phyloP scores from a whole-genome alignment of 2,797 vertebrate genomes.

The Typhlichthys subterraneus region DNA sequence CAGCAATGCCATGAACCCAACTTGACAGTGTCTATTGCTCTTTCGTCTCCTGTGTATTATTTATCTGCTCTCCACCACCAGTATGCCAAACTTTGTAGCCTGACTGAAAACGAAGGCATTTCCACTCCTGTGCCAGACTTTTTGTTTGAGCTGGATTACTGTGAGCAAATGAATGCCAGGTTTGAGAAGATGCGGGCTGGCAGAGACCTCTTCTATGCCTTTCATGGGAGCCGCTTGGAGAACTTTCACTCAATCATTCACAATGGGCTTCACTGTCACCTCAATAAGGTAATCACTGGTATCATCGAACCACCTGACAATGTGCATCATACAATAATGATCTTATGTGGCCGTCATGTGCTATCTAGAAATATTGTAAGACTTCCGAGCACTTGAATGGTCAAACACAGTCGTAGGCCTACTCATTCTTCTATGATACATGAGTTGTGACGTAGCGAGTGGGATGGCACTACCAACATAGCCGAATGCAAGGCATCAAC shows the following conservation, averaged over 20 bases:
- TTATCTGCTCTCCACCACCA: conserved; percentile 52
- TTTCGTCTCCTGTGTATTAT: background rate
- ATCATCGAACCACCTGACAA: background rate
- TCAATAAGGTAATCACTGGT: conserved; percentile 70
- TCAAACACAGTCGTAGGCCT: too few relatives aligned
- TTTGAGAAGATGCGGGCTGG: conserved; percentile 88
- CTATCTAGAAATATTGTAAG: too few relatives aligned
- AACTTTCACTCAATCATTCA: conserved; percentile 98
- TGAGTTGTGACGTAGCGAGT: too few relatives aligned
- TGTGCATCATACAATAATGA: background rate
- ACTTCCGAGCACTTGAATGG: too few relatives aligned
- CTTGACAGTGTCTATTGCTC: background rate
- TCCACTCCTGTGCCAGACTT: conserved; percentile 87
- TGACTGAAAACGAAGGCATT: conserved; percentile 80
- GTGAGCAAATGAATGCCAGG: conserved; percentile 84
- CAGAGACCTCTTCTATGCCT: conserved; percentile 90
- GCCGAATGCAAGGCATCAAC: too few relatives aligned
- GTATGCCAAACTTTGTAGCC: conserved; percentile 87
- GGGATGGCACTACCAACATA: too few relatives aligned
- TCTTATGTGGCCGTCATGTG: too few relatives aligned
- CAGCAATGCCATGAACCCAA: background rate
- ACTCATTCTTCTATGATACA: too few relatives aligned
- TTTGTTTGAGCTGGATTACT: conserved; percentile 93
- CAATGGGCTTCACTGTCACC: conserved; percentile 95
- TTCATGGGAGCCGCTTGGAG: conserved; percentile 95